Conservation (phyloP, 1,140 invertebrate genomes). For the Macrotrachela quadricornifera region DNA sequence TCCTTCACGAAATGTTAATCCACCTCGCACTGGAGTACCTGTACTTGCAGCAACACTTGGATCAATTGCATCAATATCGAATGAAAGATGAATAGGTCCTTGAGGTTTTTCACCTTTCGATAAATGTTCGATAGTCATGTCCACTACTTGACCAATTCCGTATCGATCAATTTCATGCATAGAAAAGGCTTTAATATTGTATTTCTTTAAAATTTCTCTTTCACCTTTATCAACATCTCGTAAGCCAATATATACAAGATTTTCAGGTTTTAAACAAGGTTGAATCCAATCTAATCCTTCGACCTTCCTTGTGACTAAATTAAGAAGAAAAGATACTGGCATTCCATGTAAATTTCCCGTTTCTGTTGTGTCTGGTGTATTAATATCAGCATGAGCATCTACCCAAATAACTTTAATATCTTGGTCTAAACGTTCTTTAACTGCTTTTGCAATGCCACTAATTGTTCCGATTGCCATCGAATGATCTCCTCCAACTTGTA, state of each 20-base stretch:
- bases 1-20: conserved; percentile 56
- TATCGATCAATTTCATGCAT: conserved; percentile 61
- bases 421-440: not conserved
- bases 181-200: conserved; percentile 24
- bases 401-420: conserved; percentile 55
- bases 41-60: conserved; percentile 60
- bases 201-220: conserved; percentile 28
- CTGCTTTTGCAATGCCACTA: not conserved
- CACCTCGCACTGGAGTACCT: conserved; percentile 57
- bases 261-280: conserved; percentile 39
- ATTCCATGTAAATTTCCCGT: conserved; percentile 74
- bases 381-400: conserved; percentile 80
- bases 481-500: conserved; percentile 52
- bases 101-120: conserved; percentile 15
- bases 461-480: conserved; percentile 44
- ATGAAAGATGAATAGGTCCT: conserved; percentile 63
- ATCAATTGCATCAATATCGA: conserved; percentile 74
- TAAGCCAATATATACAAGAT: conserved; percentile 66
- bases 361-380: conserved; percentile 57
- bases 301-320: conserved; percentile 44
- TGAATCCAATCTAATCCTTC: conserved; percentile 56
- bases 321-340: conserved; percentile 59
- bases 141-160: conserved; percentile 50
- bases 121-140: conserved; percentile 14
- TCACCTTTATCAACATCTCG: conserved; percentile 65